phyloP scores from a whole-genome alignment of 2,113 vertebrate species.

The Hymenochirus boettgeri region DNA sequence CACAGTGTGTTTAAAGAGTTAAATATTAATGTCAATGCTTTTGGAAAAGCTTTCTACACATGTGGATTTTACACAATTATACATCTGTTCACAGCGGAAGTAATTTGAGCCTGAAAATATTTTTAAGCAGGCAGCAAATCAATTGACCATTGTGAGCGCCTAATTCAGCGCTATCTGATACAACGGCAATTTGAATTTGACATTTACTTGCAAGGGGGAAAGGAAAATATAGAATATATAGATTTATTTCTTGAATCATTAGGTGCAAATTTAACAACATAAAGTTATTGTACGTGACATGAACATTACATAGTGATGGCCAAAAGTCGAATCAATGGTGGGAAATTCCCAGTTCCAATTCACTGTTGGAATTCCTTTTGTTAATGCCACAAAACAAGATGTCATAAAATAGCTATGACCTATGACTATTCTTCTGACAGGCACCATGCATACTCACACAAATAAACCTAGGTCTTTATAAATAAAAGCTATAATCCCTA shows the following conservation, averaged over 20 bases:
- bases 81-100: constrained; percentile 43
- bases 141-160: constrained; percentile 40
- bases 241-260: background rate
- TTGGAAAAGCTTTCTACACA: constrained; percentile 30
- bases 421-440: too few species aligned
- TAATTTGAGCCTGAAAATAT: constrained; percentile 41
- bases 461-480: too few species aligned
- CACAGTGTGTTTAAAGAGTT: background rate
- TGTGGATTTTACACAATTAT: constrained; percentile 32
- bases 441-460: too few species aligned
- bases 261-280: background rate
- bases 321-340: too few species aligned
- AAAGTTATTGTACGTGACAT: too few species aligned
- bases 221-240: too few species aligned
- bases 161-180: constrained; percentile 39
- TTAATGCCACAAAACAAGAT: too few species aligned
- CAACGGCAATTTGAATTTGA: constrained; percentile 23
- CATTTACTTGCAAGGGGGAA: constrained; percentile 16
- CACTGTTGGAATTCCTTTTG: too few species aligned
- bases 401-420: too few species aligned
- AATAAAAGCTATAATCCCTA: too few species aligned
- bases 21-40: constrained; percentile 15
- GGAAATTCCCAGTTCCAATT: too few species aligned
- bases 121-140: constrained; percentile 40
- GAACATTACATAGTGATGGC: too few species aligned